Percentiles rank a stretch among this genome's conserved stretches.
Evolutionary conservation across 2,797 vertebrate species (phyloP).

Genomic region (Chaetodon trifasciatus): DNA sequence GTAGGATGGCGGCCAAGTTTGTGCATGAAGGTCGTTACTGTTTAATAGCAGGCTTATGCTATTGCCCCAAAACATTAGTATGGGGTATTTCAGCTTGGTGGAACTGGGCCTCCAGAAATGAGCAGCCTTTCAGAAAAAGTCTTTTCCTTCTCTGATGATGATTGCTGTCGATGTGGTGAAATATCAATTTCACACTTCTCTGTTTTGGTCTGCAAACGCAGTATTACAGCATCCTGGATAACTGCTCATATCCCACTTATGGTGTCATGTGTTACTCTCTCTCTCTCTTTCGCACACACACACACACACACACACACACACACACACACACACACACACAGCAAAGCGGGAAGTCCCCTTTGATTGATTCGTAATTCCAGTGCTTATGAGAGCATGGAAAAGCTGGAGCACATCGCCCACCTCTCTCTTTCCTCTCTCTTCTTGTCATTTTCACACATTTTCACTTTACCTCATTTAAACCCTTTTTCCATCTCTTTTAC

Average conservation of each 20-base stretch:
- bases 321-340: conserved; percentile 5
- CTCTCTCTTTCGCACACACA: too few relatives aligned
- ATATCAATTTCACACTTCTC: neutral
- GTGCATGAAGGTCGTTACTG: neutral
- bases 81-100: neutral
- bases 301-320: neutral
- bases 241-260: neutral
- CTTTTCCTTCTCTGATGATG: neutral
- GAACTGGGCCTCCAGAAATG: neutral
- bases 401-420: conserved; percentile 8
- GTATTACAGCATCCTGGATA: neutral
- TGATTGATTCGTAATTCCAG: conserved; percentile 37
- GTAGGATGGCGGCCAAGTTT: neutral
- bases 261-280: neutral
- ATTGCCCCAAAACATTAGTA: neutral
- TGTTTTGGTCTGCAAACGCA: neutral
- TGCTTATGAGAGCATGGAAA: conserved; percentile 53
- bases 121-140: neutral
- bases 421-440: conserved; percentile 1
- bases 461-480: conserved; percentile 50
- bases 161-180: neutral
- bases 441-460: conserved; percentile 56
- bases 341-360: conserved; percentile 14
- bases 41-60: neutral
- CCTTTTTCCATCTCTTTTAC: conserved; percentile 35